These are phyloP conservation scores for Arenicola marina DNA, from an alignment of 2,888 invertebrate genomes.

Conservation along the genomic window DNA sequence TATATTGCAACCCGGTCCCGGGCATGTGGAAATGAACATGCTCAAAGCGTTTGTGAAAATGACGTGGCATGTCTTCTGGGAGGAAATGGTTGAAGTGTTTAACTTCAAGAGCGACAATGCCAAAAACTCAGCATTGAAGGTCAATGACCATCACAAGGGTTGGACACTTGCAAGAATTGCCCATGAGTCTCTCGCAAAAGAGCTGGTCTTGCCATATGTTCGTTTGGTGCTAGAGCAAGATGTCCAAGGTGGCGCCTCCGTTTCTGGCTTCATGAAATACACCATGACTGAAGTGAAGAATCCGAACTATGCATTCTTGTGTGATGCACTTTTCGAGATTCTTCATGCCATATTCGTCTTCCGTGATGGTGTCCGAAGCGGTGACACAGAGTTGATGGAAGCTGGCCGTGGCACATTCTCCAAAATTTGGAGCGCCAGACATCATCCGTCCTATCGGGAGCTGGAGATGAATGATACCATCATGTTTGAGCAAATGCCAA, in stretches of 20 bases:
- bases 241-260: neutral
- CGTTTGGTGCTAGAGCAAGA: neutral
- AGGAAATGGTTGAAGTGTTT: neutral
- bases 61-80: neutral
- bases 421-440: neutral
- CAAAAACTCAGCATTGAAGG: neutral
- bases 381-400: neutral
- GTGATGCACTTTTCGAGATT: neutral
- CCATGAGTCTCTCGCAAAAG: neutral
- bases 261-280: neutral
- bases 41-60: neutral
- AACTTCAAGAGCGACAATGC: neutral
- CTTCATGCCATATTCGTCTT: neutral
- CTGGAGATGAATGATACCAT: neutral
- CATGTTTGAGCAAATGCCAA: neutral
- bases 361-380: neutral
- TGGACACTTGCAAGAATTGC: neutral
- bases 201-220: neutral
- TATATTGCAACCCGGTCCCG: neutral
- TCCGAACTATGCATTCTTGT: neutral
- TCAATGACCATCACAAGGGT: slow-evolving; percentile 3
- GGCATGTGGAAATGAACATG: slow-evolving; percentile 1
- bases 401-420: neutral
- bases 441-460: neutral
- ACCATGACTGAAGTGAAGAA: neutral